These are phyloP conservation scores for Folsomia candida DNA, from an alignment of 2,888 invertebrate species.

Conservation along the genomic window DNA sequence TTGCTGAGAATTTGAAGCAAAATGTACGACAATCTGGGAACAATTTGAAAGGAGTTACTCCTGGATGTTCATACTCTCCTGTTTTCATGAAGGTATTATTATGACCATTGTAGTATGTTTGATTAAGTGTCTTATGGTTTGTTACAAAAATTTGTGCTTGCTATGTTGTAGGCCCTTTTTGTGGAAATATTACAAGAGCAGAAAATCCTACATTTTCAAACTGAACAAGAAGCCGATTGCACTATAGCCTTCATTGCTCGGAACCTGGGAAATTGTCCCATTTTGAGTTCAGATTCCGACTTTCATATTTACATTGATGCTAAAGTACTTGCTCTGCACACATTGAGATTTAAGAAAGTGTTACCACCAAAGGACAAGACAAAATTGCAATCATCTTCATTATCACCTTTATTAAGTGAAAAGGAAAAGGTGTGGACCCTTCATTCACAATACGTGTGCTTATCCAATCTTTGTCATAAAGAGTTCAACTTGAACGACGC, in stretches of 20 bases:
- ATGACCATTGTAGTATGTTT: neutral
- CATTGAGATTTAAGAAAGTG: constrained; percentile 23
- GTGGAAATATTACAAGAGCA: constrained; percentile 66
- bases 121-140: neutral
- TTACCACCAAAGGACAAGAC: neutral
- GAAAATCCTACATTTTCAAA: constrained; percentile 66
- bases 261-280: constrained; percentile 70
- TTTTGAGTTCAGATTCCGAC: constrained; percentile 90
- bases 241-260: constrained; percentile 80
- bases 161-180: constrained; percentile 72
- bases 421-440: constrained; percentile 25
- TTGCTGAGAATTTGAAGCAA: constrained; percentile 40
- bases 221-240: constrained; percentile 86
- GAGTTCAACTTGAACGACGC: constrained; percentile 55
- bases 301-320: constrained; percentile 81
- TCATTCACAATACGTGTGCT: constrained; percentile 23
- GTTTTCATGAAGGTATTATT: constrained; percentile 34
- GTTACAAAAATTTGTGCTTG: constrained; percentile 53
- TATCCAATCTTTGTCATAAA: constrained; percentile 31
- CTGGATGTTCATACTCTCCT: constrained; percentile 36
- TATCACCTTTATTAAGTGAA: neutral
- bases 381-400: neutral
- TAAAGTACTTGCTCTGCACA: constrained; percentile 70
- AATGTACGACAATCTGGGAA: constrained; percentile 27
- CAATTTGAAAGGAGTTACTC: constrained; percentile 49